Evolutionary conservation across 2,888 invertebrate species (phyloP).

Genomic region (Nomada fucata): DNA sequence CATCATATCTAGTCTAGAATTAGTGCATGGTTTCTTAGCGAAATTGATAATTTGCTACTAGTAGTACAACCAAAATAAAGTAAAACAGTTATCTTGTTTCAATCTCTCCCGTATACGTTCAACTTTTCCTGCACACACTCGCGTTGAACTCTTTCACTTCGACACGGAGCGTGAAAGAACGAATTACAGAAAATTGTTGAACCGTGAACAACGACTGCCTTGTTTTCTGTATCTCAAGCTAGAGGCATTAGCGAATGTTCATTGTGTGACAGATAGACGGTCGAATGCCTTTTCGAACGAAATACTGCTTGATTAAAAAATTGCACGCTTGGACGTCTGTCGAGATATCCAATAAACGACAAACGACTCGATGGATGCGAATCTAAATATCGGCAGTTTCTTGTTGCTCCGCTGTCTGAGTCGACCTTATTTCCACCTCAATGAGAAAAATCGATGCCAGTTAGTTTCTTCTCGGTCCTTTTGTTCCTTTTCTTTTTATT

Average conservation of each 20-base stretch:
- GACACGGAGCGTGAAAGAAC: conserved; percentile 10
- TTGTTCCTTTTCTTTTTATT: background rate
- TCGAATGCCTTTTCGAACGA: conserved; percentile 16
- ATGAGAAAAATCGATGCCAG: conserved; percentile 46
- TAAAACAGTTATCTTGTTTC: background rate
- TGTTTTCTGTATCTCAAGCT: conserved; percentile 6
- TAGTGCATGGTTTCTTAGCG: too few species aligned
- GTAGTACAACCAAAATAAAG: background rate
- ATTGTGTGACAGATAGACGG: conserved; percentile 16
- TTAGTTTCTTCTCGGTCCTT: conserved; percentile 10
- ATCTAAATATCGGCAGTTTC: conserved; percentile 48
- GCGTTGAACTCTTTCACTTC: conserved; percentile 6
- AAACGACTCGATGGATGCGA: conserved; percentile 40
- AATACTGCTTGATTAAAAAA: conserved; percentile 44
- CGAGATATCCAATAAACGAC: conserved; percentile 43
- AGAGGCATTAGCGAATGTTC: conserved; percentile 31
- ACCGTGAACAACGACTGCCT: conserved; percentile 22
- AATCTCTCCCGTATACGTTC: background rate
- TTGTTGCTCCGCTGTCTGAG: conserved; percentile 32
- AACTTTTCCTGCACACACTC: background rate
- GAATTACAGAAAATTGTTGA: conserved; percentile 40
- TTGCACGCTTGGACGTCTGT: conserved; percentile 22
- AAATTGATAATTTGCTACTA: background rate
- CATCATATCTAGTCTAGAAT: too few species aligned
- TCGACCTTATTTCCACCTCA: conserved; percentile 52